phyloP scores from a whole-genome alignment of 2,888 invertebrate species.

The Vesta saturnalis region DNA sequence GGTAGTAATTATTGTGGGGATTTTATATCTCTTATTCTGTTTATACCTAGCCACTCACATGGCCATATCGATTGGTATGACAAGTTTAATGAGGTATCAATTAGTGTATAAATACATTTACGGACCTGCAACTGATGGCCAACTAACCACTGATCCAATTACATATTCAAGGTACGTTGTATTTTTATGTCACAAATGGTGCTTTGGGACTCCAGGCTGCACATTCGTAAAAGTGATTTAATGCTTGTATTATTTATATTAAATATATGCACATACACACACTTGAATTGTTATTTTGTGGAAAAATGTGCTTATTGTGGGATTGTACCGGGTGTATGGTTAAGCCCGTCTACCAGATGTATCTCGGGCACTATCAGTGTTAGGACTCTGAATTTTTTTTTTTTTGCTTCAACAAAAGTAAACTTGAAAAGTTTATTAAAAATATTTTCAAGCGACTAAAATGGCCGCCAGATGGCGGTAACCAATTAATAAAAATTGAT shows the following conservation, averaged over 20 bases:
- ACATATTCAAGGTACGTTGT: constrained; percentile 68
- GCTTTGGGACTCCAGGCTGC: constrained; percentile 23
- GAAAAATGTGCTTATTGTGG: too few relatives aligned
- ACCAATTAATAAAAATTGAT: too few relatives aligned
- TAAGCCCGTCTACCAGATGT: neutral
- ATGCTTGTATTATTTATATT: neutral
- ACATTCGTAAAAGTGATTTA: constrained; percentile 15
- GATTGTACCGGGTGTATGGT: neutral
- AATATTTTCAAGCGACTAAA: too few relatives aligned
- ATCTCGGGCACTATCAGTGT: too few relatives aligned
- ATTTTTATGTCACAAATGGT: constrained; percentile 13
- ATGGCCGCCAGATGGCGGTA: too few relatives aligned
- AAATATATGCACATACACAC: too few relatives aligned
- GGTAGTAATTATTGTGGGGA: constrained; percentile 66
- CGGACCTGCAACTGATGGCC: constrained; percentile 62
- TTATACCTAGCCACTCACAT: constrained; percentile 79
- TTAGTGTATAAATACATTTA: constrained; percentile 69
- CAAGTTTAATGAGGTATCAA: constrained; percentile 64
- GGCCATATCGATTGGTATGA: constrained; percentile 73
- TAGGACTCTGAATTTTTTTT: too few relatives aligned
- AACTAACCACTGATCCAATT: constrained; percentile 64
- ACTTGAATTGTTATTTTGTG: too few relatives aligned
- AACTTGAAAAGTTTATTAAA: too few relatives aligned
- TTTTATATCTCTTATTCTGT: constrained; percentile 77
- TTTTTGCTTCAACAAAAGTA: too few relatives aligned